Conservation (phyloP, 2,888 invertebrate genomes). For the Apamea epomidion region DNA sequence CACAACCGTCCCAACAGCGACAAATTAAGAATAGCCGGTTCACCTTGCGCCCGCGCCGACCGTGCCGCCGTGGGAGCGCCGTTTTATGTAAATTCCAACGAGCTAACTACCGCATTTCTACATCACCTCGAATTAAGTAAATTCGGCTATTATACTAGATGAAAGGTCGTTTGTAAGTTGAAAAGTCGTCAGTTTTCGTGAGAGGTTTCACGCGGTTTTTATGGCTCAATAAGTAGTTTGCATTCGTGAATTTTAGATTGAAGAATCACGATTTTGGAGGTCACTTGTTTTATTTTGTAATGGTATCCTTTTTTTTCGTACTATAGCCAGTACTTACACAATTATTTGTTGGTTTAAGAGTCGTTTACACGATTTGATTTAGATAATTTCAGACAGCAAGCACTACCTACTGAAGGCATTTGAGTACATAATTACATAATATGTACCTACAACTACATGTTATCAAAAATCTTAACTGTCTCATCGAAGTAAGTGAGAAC, state of each 20-base stretch:
- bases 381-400: neutral
- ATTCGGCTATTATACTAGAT: slow-evolving; percentile 58
- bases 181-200: slow-evolving; percentile 40
- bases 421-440: neutral
- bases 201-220: slow-evolving; percentile 48
- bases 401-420: too few species aligned
- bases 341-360: neutral
- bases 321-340: neutral
- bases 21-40: slow-evolving; percentile 86
- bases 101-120: slow-evolving; percentile 84
- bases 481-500: neutral
- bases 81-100: slow-evolving; percentile 82
- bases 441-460: neutral
- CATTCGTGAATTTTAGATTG: slow-evolving; percentile 6
- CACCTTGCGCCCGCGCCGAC: slow-evolving; percentile 83
- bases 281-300: neutral
- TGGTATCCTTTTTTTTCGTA: neutral
- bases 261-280: slow-evolving; percentile 16
- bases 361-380: neutral
- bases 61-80: slow-evolving; percentile 85
- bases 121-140: slow-evolving; percentile 68
- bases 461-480: neutral
- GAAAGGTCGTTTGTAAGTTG: slow-evolving; percentile 61
- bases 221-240: slow-evolving; percentile 25
- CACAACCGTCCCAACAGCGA: slow-evolving; percentile 71